Conservation (phyloP, 2,113 vertebrate species). For the Piprites chloris region DNA sequence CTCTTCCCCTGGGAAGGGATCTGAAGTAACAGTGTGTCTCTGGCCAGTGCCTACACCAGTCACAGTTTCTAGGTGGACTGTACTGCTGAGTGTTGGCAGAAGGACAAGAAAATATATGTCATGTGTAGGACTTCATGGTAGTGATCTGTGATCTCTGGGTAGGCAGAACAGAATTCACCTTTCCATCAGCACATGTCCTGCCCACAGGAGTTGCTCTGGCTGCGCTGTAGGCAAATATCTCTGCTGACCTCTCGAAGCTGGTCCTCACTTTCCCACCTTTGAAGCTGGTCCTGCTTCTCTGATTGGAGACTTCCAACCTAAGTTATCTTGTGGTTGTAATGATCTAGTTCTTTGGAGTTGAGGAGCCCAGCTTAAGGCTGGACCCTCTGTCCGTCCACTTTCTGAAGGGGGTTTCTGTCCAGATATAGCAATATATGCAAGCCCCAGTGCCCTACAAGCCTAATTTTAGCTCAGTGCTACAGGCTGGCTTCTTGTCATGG, state of each 20-base stretch:
- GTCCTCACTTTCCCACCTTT: background rate
- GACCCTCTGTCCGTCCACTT: background rate
- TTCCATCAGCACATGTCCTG: background rate
- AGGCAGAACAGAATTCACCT: background rate
- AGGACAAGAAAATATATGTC: background rate
- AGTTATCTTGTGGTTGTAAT: background rate
- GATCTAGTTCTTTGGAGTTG: background rate
- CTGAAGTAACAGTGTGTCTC: background rate
- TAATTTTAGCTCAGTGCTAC: slow-evolving; percentile 47
- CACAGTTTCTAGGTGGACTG: background rate
- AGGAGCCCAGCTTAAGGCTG: background rate
- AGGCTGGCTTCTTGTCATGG: slow-evolving; percentile 30
- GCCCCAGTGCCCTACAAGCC: slow-evolving; percentile 46
- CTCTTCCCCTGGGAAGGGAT: background rate
- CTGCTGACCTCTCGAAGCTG: background rate
- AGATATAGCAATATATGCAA: background rate
- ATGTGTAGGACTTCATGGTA: background rate
- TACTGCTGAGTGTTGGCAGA: background rate
- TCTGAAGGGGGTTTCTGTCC: background rate
- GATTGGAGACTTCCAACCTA: background rate
- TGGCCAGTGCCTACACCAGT: background rate
- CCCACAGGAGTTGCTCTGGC: background rate
- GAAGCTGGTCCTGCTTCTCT: background rate
- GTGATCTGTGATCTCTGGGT: background rate
- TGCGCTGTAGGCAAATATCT: background rate